Evolutionary conservation across 2,797 vertebrate genomes (phyloP).

Genomic region (Lagodon rhomboides): DNA sequence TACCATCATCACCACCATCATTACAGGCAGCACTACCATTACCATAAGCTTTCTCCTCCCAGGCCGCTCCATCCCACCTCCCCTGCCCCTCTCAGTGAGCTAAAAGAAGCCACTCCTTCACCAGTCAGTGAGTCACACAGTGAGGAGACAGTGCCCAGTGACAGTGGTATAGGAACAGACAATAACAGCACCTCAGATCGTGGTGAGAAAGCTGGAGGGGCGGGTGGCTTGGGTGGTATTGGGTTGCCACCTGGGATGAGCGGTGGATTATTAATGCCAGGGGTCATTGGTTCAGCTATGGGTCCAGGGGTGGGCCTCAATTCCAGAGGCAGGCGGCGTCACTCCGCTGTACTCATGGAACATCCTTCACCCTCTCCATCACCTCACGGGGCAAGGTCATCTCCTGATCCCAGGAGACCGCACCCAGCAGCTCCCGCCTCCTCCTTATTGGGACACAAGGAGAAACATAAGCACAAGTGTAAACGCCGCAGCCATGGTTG

Average conservation of each 20-base stretch:
- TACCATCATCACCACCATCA: slow-evolving; percentile 87
- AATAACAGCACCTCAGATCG: slow-evolving; percentile 99
- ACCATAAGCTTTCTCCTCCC: slow-evolving; percentile 88
- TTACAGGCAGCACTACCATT: slow-evolving; percentile 86
- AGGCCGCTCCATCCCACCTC: slow-evolving; percentile 94
- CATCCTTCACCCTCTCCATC: slow-evolving; percentile 90
- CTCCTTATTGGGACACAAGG: slow-evolving; percentile 90
- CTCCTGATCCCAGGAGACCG: slow-evolving; percentile 83
- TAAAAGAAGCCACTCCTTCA: slow-evolving; percentile 98
- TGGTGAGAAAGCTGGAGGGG: slow-evolving; percentile 91
- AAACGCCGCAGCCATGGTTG: slow-evolving; percentile 95
- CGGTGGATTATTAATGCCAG: slow-evolving; percentile 86
- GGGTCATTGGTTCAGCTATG: slow-evolving; percentile 83
- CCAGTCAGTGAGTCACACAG: slow-evolving; percentile 98
- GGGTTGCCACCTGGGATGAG: slow-evolving; percentile 78
- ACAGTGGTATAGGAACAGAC: slow-evolving; percentile 98
- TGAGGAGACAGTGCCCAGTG: slow-evolving; percentile 96
- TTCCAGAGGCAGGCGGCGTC: slow-evolving; percentile 90
- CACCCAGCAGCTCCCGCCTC: slow-evolving; percentile 82
- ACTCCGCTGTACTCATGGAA: slow-evolving; percentile 90
- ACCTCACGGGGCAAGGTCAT: slow-evolving; percentile 83
- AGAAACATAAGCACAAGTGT: slow-evolving; percentile 98
- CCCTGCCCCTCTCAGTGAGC: slow-evolving; percentile 94
- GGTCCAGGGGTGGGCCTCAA: slow-evolving; percentile 85
- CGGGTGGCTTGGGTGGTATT: slow-evolving; percentile 78